These are phyloP conservation scores for Epiblema foenella DNA, from an alignment of 2,888 invertebrate species.

Conservation along the genomic window DNA sequence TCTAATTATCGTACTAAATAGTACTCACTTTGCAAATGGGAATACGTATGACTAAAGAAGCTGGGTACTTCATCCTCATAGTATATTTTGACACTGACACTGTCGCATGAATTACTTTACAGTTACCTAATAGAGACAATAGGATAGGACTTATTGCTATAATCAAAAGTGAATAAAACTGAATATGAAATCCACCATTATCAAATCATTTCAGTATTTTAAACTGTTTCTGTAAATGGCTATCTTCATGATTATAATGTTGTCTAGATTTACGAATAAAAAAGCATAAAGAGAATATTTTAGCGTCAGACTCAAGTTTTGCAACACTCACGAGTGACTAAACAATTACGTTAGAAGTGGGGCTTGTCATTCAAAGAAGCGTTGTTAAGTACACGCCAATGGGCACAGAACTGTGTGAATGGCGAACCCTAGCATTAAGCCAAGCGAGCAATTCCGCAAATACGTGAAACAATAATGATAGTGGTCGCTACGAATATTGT, in stretches of 20 bases:
- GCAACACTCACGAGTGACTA: constrained; percentile 56
- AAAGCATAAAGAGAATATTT: constrained; percentile 31
- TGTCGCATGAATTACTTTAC: not conserved
- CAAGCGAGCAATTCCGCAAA: constrained; percentile 72
- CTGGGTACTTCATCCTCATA: too few relatives aligned
- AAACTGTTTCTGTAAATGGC: not conserved
- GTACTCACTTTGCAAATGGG: too few relatives aligned
- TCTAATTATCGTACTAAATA: too few relatives aligned
- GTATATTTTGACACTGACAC: too few relatives aligned
- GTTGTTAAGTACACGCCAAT: constrained; percentile 68
- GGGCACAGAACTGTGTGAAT: constrained; percentile 65
- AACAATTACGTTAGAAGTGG: constrained; percentile 68
- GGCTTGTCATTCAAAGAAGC: constrained; percentile 72
- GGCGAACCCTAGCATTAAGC: constrained; percentile 65
- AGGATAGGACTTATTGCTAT: too few relatives aligned
- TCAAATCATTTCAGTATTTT: not conserved
- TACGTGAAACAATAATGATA: constrained; percentile 73
- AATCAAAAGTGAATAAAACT: not conserved
- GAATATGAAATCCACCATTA: not conserved
- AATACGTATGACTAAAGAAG: too few relatives aligned
- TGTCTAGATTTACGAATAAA: constrained; percentile 48
- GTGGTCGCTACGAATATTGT: constrained; percentile 63
- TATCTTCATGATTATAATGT: not conserved
- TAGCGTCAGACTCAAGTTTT: constrained; percentile 32
- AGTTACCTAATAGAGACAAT: not conserved